Conservation (phyloP, 1,140 invertebrate genomes). For the Proctacanthus coquilletti region DNA sequence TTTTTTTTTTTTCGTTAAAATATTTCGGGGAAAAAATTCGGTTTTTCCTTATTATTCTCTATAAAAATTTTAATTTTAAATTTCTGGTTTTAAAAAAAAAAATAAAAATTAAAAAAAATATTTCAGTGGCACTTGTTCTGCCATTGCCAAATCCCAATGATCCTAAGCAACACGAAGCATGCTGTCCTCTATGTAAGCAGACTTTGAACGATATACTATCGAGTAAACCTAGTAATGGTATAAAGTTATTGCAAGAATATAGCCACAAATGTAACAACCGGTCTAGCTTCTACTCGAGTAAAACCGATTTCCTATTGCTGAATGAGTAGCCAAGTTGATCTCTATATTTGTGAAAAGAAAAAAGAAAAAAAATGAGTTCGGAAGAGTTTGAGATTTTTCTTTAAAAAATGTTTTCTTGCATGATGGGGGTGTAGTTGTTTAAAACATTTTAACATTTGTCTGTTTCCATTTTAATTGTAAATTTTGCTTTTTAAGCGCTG, state of each 20-base stretch:
- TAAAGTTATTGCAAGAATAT: constrained; percentile 14
- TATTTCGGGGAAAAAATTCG: no score
- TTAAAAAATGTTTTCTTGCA: no score
- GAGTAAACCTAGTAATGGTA: constrained; percentile 30
- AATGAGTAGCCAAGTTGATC: constrained; percentile 5
- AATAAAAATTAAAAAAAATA: not conserved
- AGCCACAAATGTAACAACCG: not conserved
- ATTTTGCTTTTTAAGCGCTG: no score
- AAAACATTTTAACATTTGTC: no score
- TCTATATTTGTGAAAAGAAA: no score
- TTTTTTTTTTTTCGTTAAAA: no score
- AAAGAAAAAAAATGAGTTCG: no score
- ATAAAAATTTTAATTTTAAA: no score
- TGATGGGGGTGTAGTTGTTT: no score
- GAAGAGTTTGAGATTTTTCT: no score
- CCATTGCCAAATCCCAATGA: constrained; percentile 67
- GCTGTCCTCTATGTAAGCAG: constrained; percentile 63
- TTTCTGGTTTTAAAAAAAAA: no score
- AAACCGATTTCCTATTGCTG: not conserved
- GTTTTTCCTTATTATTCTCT: not conserved
- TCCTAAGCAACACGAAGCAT: constrained; percentile 73
- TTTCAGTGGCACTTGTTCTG: constrained; percentile 51
- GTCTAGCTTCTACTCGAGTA: not conserved
- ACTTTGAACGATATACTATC: constrained; percentile 12
- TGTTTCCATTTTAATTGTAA: no score